phyloP scores from a whole-genome alignment of 2,888 invertebrate genomes.

The Macrophya alboannulata region DNA sequence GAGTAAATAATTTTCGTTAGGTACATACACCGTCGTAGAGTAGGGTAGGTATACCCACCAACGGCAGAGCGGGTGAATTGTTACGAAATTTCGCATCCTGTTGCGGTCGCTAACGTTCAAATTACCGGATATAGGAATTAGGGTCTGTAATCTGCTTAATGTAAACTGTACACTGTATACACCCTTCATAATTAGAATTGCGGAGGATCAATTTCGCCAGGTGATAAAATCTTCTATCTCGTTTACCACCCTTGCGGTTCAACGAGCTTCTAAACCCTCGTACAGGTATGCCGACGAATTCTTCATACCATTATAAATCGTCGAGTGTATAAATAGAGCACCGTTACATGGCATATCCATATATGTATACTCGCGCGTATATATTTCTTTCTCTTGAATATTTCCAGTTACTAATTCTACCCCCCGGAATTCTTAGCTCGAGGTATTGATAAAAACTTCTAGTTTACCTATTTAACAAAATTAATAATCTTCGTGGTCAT shows the following conservation, averaged over 20 bases:
- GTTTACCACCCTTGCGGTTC: neutral
- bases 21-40: neutral
- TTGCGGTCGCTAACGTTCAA: constrained; percentile 41
- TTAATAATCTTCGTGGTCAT: neutral
- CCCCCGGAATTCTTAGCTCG: neutral
- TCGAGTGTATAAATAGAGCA: neutral
- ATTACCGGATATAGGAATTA: constrained; percentile 50
- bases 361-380: neutral
- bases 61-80: constrained; percentile 18
- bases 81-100: constrained; percentile 33
- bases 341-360: too few relatives aligned
- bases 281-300: neutral
- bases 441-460: neutral
- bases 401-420: neutral
- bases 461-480: neutral
- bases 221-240: constrained; percentile 29
- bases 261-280: constrained; percentile 14
- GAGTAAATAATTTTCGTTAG: constrained; percentile 32
- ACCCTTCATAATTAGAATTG: constrained; percentile 46
- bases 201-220: constrained; percentile 15
- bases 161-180: constrained; percentile 41
- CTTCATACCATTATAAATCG: neutral
- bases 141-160: constrained; percentile 51
- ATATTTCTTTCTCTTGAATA: neutral
- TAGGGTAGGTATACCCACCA: too few relatives aligned